Base-by-base conservation (phyloP, 2,113 vertebrate species). In the Mirounga angustirostris region DNA sequence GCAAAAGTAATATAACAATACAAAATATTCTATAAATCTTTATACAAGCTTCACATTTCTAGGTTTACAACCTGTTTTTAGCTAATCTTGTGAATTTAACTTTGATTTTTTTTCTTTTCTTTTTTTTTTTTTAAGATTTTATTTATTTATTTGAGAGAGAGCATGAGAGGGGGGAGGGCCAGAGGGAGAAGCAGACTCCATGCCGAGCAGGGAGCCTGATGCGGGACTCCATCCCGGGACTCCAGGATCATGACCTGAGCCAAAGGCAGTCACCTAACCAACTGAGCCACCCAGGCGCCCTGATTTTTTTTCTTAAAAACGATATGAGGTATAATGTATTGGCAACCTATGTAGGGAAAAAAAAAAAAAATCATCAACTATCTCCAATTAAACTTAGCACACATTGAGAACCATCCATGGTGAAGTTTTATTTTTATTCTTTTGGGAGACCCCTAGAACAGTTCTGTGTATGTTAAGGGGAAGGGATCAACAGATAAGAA, bases 41-140 rank as follows among this genome's bases (percentile, higher is more conserved):
- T 13, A 46, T 67, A 59, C 3, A 63, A 21, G 0, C 15, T 95
- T 36, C 7, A 26, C 2, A 87, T 36, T 83, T 88, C 15, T 76
- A 84, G 15, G 4, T 40, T 91, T 83, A 52, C 36, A 73, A 50
- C 6, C 5, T 36, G 7, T 13, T 88, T 0, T 74, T 61, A 36
- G 40, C 54, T 84, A 36, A 95, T 81, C n/a, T 81, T 12, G 3
- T 63, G 73, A 89, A 89, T 11, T 85, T 65, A 63, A 71, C 4
- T 82, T 97, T 82, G 4, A 36, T 40, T 97, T 96, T 96, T 96
- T 92, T 73, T 1, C 13, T n/a, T 79, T 36, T 36, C 36, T 36
- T 36, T 36, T 36, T 36, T 36, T 36, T 36, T 36, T 36, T 36
- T 36, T 36, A 36, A 36, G 36, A 36, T 36, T 36, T 36, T 36